Base-by-base conservation (phyloP, 1,140 invertebrate species). In the Chironomus tepperi region DNA sequence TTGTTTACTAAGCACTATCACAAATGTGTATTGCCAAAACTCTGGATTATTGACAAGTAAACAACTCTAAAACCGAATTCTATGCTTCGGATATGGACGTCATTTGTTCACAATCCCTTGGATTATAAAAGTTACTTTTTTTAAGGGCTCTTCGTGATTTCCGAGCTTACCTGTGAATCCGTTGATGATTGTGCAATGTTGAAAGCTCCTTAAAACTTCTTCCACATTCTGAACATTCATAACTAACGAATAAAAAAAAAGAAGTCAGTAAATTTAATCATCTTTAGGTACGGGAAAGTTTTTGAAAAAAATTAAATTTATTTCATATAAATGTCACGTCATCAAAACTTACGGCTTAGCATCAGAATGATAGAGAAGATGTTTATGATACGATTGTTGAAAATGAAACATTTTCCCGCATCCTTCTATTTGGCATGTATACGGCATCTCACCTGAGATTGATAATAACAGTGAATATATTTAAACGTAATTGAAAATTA, bases 311-410 rank as follows among this genome's bases (percentile, higher is more conserved):
- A 47, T 10, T 47, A 47, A 10, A 47, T 47, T 47, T 47, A 1
- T 47, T 47, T 10, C 15, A 47, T 47, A n/a, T 47, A 47, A 47
- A 43, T 43, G 10, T 43, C 10, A 43, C 6, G 43, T 47, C 43
- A 3, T 7, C 8, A 34, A n/a, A 10, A 19, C 65, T 70, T 70
- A 70, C 65, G 93, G 93, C 78, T 94, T 93, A 77, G 94, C 92
- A 79, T 93, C 90, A 74, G 90, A 93, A 79, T 93, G 91, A 79
- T 93, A 94, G 12, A 93, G 84, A 78, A 93, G 87, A 83, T 96
- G 94, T 79, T 94, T 95, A 80, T 96, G 93, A 80, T 94, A 95
- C 1, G 93, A 95, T 77, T 96, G 94, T 83, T 94, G 93, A 81
- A 94, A 94, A 21, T 92, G 94, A 83, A 96, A 96, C 0, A 90